Evolutionary conservation across 2,113 vertebrate species (phyloP).

Genomic region (Pollachius pollachius): DNA sequence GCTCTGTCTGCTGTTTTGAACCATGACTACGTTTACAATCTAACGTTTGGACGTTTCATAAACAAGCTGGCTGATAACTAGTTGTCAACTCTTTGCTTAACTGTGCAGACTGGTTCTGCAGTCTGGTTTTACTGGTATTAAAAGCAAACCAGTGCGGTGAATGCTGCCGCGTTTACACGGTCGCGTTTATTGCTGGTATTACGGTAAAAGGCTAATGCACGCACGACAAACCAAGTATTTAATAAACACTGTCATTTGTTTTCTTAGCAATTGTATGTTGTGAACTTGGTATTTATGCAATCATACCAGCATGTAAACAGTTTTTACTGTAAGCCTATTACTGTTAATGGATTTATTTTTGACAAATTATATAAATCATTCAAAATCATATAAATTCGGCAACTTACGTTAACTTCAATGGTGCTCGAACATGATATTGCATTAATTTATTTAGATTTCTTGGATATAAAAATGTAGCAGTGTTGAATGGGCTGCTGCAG

Average conservation of each 20-base stretch:
- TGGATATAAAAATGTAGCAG: conserved; percentile 24
- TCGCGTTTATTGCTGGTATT: not conserved
- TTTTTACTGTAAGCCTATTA: conserved; percentile 8
- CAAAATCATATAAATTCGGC: not conserved
- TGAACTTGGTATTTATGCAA: conserved; percentile 43
- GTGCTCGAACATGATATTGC: too few relatives aligned
- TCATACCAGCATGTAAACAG: conserved; percentile 4
- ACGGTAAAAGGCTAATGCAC: not conserved
- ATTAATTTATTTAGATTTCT: not conserved
- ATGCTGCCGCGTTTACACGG: not conserved
- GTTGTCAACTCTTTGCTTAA: not conserved
- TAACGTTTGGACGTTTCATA: too few relatives aligned
- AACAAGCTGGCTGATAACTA: not conserved
- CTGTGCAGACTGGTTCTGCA: too few relatives aligned
- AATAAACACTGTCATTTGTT: conserved; percentile 40
- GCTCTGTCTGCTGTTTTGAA: too few relatives aligned
- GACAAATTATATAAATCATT: not conserved
- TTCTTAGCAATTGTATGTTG: conserved; percentile 28
- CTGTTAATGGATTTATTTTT: too few relatives aligned
- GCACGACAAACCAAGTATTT: too few relatives aligned
- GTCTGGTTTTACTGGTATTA: too few relatives aligned
- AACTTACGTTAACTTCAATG: not conserved
- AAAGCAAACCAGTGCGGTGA: not conserved
- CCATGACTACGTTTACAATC: too few relatives aligned
- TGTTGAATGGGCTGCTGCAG: too few relatives aligned